Percentiles rank a stretch among this genome's conserved stretches.
Evolutionary conservation across 2,888 invertebrate genomes (phyloP).

Genomic region (Drosophila prolongata): DNA sequence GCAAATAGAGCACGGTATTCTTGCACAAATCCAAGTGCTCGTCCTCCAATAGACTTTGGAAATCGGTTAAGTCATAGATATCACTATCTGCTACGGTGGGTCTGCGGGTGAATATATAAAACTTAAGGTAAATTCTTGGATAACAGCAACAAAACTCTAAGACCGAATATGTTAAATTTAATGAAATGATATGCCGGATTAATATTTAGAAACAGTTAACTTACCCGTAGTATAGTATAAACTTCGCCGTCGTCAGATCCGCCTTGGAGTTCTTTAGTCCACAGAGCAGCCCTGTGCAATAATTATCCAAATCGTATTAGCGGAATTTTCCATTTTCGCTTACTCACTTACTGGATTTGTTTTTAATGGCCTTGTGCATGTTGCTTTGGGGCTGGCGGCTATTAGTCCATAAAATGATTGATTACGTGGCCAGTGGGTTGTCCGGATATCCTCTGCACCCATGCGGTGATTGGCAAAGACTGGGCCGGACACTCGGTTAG

Average conservation of each 20-base stretch:
- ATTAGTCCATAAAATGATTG: constrained; percentile 39
- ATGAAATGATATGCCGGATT: no score
- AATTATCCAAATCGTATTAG: constrained; percentile 3
- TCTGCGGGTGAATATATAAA: constrained; percentile 48
- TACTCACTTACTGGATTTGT: constrained; percentile 74
- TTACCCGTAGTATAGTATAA: constrained; percentile 81
- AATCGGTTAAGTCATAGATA: constrained; percentile 77
- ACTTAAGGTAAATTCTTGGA: not conserved
- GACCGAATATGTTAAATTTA: no score
- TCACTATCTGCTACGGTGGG: constrained; percentile 76
- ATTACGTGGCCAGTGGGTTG: constrained; percentile 34
- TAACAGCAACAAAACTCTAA: no score
- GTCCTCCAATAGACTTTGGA: constrained; percentile 68
- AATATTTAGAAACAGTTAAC: constrained; percentile 11
- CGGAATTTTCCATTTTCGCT: constrained; percentile 14
- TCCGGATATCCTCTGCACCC: constrained; percentile 54
- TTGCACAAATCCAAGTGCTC: constrained; percentile 82
- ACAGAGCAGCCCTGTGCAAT: constrained; percentile 83
- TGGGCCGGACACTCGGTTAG: constrained; percentile 41
- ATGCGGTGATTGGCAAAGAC: constrained; percentile 56
- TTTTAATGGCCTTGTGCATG: constrained; percentile 76
- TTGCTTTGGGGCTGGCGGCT: constrained; percentile 3
- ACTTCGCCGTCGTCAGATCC: constrained; percentile 85
- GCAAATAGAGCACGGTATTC: constrained; percentile 86
- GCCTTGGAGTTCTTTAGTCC: constrained; percentile 85